Base-by-base conservation (phyloP, 2,888 invertebrate species). In the Neria commutata region DNA sequence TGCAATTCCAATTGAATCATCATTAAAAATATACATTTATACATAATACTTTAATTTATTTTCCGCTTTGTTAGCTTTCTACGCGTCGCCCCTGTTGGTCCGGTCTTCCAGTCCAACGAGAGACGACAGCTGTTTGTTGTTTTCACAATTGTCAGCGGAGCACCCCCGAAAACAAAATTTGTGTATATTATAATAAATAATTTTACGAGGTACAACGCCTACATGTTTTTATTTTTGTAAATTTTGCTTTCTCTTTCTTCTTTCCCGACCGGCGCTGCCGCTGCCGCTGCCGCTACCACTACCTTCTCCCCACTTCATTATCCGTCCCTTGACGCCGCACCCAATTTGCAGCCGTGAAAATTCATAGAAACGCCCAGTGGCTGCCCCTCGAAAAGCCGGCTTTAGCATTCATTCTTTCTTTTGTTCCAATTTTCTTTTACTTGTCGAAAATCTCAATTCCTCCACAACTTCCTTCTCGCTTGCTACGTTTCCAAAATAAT, bases 181-280 rank as follows among this genome's bases (percentile, higher is more conserved):
- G n/a, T n/a, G n/a, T n/a, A n/a, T n/a, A n/a, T n/a, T n/a, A n/a
- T n/a, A n/a, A n/a, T 17, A 53, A 45, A 26, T 45, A 42, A 53
- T 19, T n/a, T 8, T 16, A 26, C n/a, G 24, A 11, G 23, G 24
- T 10, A 47, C 37, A 37, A 16, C 50, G 50, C 50, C 50, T 21
- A 50, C 50, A 33, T 50, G 50, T 10, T 50, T 50, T 50, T 50
- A 50, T 50, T 50, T 50, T 50, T 50, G 50, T 50, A 29, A 16
- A 50, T 50, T 48, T 25, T 25, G 25, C 16, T 14, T 16, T 16
- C 24, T 17, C 48, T 58, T 33, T 59, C 37, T 4, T 6, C 14
- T n/a, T n/a, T 37, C 8, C 37, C n/a, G n/a, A n/a, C n/a, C n/a
- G n/a, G n/a, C n/a, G n/a, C n/a, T n/a, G n/a, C n/a, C n/a, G n/a